phyloP scores from a whole-genome alignment of 2,113 vertebrate species.

The Gobio gobio region DNA sequence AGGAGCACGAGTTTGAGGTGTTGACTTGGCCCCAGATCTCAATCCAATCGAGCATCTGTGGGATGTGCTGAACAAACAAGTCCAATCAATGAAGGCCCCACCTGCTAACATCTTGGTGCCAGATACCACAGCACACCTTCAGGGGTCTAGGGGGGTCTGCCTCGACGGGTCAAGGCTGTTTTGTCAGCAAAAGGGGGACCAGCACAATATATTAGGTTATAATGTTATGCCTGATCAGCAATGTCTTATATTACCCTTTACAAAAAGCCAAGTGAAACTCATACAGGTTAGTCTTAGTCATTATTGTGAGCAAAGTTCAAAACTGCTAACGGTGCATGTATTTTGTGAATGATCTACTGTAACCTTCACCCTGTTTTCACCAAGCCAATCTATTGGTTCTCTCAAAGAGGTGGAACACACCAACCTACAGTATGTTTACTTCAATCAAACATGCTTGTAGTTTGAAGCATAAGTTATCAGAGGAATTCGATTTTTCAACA shows the following conservation, averaged over 20 bases:
- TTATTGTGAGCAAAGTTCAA: conserved; percentile 7
- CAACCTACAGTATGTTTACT: neutral
- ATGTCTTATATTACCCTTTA: neutral
- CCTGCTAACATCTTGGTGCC: too few species aligned
- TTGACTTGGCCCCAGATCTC: too few species aligned
- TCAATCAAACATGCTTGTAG: neutral
- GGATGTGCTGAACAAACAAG: too few species aligned
- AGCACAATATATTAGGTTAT: too few species aligned
- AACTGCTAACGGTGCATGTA: neutral
- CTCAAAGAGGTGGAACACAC: neutral
- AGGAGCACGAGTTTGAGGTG: too few species aligned
- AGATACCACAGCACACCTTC: too few species aligned
- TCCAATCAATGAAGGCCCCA: too few species aligned
- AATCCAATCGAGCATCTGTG: too few species aligned
- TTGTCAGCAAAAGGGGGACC: too few species aligned
- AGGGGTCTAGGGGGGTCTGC: too few species aligned
- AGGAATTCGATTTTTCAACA: neutral
- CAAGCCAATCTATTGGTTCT: conserved; percentile 22
- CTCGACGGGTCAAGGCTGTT: too few species aligned
- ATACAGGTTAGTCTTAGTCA: neutral
- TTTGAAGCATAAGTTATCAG: neutral
- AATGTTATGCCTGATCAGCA: too few species aligned
- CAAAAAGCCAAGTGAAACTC: neutral
- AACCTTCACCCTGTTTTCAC: conserved; percentile 7
- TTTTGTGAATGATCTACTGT: conserved; percentile 35